These are phyloP conservation scores for Synergus umbraculus DNA, from an alignment of 2,888 invertebrate genomes.

Conservation along the genomic window DNA sequence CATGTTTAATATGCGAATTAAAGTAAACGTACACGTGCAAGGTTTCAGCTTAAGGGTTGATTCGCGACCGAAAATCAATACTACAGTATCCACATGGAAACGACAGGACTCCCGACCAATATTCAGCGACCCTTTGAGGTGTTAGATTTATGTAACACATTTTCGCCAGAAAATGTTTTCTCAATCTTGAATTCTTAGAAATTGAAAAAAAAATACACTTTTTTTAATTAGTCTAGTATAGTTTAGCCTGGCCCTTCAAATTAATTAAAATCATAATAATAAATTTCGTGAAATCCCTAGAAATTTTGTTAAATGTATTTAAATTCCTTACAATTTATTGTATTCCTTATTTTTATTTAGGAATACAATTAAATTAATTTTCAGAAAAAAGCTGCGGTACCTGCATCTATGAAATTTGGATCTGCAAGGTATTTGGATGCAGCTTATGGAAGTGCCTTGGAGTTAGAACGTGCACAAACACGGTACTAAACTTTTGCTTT, in stretches of 20 bases:
- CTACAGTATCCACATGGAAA: constrained; percentile 21
- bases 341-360: no score
- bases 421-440: constrained; percentile 64
- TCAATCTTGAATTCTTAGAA: background rate
- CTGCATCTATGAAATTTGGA: constrained; percentile 63
- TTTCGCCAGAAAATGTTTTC: background rate
- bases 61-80: constrained; percentile 64
- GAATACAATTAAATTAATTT: background rate
- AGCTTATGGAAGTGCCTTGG: constrained; percentile 64
- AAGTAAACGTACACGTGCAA: constrained; percentile 49
- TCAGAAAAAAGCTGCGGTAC: constrained; percentile 66
- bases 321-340: no score
- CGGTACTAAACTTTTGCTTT: constrained; percentile 62
- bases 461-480: constrained; percentile 61
- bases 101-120: background rate
- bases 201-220: background rate
- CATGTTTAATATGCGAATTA: background rate
- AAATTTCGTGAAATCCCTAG: no score
- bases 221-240: background rate
- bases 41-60: constrained; percentile 61
- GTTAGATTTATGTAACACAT: background rate
- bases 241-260: no score
- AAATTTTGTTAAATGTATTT: no score
- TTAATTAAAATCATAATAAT: no score
- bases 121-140: background rate